Conservation (phyloP, 2,113 vertebrate species). For the Pungitius pungitius region DNA sequence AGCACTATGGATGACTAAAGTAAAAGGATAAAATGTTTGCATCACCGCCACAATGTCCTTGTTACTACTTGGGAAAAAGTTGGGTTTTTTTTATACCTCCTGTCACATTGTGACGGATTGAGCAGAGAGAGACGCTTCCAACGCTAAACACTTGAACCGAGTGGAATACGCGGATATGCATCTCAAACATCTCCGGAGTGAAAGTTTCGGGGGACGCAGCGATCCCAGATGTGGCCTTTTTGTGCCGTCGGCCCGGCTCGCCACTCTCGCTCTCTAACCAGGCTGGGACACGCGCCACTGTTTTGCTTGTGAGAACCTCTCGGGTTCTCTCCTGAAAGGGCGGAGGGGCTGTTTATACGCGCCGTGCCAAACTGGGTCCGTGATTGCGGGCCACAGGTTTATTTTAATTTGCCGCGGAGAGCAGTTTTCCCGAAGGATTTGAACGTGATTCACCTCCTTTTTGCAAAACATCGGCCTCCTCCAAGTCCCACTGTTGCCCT, state of each 20-base stretch:
- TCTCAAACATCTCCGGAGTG: slow-evolving; percentile 54
- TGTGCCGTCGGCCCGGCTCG: slow-evolving; percentile 53
- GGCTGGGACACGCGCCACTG: slow-evolving; percentile 55
- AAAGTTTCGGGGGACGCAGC: slow-evolving; percentile 44
- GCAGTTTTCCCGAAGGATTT: slow-evolving; percentile 59
- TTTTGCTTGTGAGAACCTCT: slow-evolving; percentile 40
- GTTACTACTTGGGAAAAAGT: slow-evolving; percentile 62
- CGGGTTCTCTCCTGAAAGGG: slow-evolving; percentile 37
- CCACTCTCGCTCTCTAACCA: slow-evolving; percentile 48
- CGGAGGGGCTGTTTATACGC: slow-evolving; percentile 62
- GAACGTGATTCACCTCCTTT: slow-evolving; percentile 61
- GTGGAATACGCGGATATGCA: slow-evolving; percentile 24
- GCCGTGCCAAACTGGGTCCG: slow-evolving; percentile 51
- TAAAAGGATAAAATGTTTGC: too few relatives aligned
- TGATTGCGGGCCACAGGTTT: slow-evolving; percentile 68
- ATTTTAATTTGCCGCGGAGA: slow-evolving; percentile 71
- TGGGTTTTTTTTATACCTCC: slow-evolving; percentile 62
- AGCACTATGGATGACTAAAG: too few relatives aligned
- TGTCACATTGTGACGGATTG: slow-evolving; percentile 52
- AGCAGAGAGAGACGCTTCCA: slow-evolving; percentile 34
- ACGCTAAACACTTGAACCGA: slow-evolving; percentile 43
- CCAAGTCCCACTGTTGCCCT: slow-evolving; percentile 45
- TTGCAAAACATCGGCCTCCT: slow-evolving; percentile 63
- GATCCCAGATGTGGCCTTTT: slow-evolving; percentile 65
- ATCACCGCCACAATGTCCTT: slow-evolving; percentile 40